Conservation (phyloP, 2,888 invertebrate genomes). For the Mythimna lalbum region DNA sequence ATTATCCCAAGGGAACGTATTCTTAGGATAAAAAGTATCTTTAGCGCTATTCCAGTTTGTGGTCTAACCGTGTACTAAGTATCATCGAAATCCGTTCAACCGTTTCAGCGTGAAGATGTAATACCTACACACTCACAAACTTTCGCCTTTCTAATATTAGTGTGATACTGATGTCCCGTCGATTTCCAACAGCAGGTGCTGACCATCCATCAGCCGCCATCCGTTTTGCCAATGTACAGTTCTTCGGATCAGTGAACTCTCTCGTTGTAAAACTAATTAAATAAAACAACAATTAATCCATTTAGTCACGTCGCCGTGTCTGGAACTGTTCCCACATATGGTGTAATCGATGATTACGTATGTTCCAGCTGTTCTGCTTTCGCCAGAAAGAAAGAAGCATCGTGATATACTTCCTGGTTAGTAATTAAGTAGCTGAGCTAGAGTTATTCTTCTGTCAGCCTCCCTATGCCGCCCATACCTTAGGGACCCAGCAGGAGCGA, state of each 20-base stretch:
- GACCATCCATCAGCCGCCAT: neutral
- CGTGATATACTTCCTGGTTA: conserved; percentile 3
- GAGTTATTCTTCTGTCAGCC: neutral
- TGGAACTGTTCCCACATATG: conserved; percentile 4
- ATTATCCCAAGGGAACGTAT: too few species aligned
- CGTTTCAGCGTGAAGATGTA: too few species aligned
- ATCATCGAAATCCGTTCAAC: too few species aligned
- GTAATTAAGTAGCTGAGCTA: neutral
- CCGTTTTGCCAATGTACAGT: conserved; percentile 10
- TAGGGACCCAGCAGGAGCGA: too few species aligned
- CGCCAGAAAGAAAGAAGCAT: conserved; percentile 17
- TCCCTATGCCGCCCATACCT: neutral
- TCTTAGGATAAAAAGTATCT: too few species aligned
- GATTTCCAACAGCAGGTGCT: neutral
- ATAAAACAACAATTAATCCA: conserved; percentile 30
- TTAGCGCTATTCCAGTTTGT: too few species aligned
- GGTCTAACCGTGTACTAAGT: too few species aligned
- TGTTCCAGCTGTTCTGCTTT: conserved; percentile 32
- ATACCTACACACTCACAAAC: too few species aligned
- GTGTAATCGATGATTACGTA: conserved; percentile 32
- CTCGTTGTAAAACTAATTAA: conserved; percentile 4
- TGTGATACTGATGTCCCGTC: too few species aligned
- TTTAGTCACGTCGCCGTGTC: conserved; percentile 25
- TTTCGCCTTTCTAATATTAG: too few species aligned
- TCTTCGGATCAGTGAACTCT: conserved; percentile 36